A percentile compares a stretch with the other conserved stretches of the same genome.
These are phyloP conservation scores for Tetanocera ferruginea DNA, from an alignment of 2,888 invertebrate genomes.

Conservation along the genomic window DNA sequence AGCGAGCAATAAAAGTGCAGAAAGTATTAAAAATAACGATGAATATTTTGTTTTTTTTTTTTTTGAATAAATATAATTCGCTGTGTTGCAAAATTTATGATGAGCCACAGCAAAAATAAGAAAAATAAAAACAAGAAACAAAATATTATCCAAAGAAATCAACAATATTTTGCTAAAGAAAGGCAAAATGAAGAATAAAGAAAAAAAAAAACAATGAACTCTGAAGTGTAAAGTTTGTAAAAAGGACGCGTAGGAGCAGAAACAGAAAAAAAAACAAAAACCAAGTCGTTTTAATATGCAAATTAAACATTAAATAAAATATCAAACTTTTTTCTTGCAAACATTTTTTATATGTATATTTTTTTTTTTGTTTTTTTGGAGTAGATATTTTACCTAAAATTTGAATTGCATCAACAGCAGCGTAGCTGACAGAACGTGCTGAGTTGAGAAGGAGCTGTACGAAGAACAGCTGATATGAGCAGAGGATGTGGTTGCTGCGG, in stretches of 20 bases:
- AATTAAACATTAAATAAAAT: slow-evolving; percentile 43
- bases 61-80: neutral
- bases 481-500: slow-evolving; percentile 45
- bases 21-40: neutral
- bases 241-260: neutral
- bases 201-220: neutral
- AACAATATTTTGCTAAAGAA: neutral
- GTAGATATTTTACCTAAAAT: slow-evolving; percentile 66
- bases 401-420: slow-evolving; percentile 39
- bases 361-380: slow-evolving; percentile 50
- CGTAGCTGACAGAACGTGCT: slow-evolving; percentile 18
- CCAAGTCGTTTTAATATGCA: slow-evolving; percentile 9
- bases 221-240: neutral
- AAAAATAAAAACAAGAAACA: slow-evolving; percentile 11
- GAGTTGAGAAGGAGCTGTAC: slow-evolving; percentile 25
- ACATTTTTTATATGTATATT: no score
- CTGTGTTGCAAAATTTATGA: slow-evolving; percentile 30
- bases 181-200: neutral
- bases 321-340: slow-evolving; percentile 49
- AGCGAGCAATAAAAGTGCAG: neutral
- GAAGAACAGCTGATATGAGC: slow-evolving; percentile 15
- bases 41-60: neutral
- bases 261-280: neutral
- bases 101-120: no score
- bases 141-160: neutral